Evolutionary conservation across 1,140 invertebrate species (phyloP), one percentile per base, ranked within the genome.

Genomic region (Pinna nobilis): DNA sequence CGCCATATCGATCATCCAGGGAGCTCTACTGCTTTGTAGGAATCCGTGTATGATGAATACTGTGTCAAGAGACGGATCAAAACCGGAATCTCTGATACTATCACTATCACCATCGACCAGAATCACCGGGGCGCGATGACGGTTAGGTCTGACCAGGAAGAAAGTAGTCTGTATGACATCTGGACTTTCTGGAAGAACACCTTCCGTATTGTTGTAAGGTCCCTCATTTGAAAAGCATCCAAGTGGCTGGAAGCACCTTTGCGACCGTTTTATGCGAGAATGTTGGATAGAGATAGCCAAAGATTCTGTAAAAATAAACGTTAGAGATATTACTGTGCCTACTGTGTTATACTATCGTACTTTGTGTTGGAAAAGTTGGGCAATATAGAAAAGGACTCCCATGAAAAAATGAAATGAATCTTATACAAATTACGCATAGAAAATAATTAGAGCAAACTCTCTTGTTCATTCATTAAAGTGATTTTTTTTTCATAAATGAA

Each of bases 41-140:
- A 98, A 99, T 3, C 97, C 97, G 82, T 98, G 97, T 0, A 98
- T 95, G 70, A 99, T 95, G 32, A 99, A 92, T 85, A 96, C 95
- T 2, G 79, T 78, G 9, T 80, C 76, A 13, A 50, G 51, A 11
- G 30, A 53, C 3, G 67, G 32, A 32, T 80, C 60, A 51, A 83
- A 83, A 20, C 47, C 39, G 11, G 80, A 82, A 2, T 32, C 30
- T 1, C n/a, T 32, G 18, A 80, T 32, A 23, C 66, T 53, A 6
- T 39, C 39, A 6, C 37, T 28, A 32, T 74, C 59, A 4, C 32
- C 35, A 7, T 51, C 53, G 1, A n/a, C 13, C 0, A 81, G 28
- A 20, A 35, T 47, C 18, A 7, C 44, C 2, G 76, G 68, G 18
- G 39, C 49, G 3, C 32, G 47, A 1, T 35, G 47, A 37, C 69